Conservation (phyloP, 92 coral and sea anemone genomes). For the Desmophyllum pertusum region DNA sequence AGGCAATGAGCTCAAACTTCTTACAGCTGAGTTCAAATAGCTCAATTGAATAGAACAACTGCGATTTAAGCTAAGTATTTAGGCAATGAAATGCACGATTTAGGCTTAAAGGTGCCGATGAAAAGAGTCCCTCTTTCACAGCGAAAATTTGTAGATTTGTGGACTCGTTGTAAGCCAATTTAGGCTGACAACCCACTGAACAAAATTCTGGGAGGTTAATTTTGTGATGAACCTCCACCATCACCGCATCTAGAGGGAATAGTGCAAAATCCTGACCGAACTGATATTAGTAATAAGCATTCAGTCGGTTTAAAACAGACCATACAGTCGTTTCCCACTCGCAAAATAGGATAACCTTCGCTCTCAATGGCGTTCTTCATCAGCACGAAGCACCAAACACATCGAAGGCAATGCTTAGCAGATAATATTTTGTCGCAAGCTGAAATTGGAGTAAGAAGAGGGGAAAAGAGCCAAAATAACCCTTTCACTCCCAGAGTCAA, state of each 20-base stretch:
- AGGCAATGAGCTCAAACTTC: neutral
- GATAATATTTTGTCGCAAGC: neutral
- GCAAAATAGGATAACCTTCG: neutral
- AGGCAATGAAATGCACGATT: neutral
- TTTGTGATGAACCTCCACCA: neutral
- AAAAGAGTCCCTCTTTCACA: neutral
- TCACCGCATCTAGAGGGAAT: neutral
- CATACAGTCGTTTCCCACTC: neutral
- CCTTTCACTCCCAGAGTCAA: too few species aligned
- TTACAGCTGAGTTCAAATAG: conserved; percentile 1
- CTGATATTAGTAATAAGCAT: neutral
- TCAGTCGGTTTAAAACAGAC: neutral
- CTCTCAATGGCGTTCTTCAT: neutral
- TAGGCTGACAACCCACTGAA: neutral
- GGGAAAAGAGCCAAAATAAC: neutral
- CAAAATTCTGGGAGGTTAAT: neutral
- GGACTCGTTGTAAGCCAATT: neutral
- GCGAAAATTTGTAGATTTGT: neutral
- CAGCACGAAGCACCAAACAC: neutral
- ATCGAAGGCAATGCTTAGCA: neutral
- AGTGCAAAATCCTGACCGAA: neutral
- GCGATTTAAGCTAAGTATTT: too few species aligned
- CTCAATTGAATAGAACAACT: too few species aligned
- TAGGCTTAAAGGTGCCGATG: neutral
- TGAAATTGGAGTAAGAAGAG: neutral